Base-by-base conservation (phyloP, 2,113 vertebrate species). In the Copsychus sechellarum region DNA sequence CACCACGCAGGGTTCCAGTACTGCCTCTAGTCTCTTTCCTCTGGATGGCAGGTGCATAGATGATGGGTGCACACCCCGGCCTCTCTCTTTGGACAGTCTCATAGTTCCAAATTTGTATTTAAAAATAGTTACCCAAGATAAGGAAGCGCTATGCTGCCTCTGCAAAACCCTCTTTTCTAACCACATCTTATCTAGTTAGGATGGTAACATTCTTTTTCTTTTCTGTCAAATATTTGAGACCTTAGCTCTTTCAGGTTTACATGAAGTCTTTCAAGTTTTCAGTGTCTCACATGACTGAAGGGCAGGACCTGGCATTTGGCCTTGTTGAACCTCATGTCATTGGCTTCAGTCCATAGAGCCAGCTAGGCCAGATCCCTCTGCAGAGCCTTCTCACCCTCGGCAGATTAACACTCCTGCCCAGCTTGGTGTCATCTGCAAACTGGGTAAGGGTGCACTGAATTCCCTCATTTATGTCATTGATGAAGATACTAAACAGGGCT, bases 401-500 rank as follows among this genome's bases (percentile, higher is more conserved):
- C 22, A 81, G 23, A 58, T 28, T 67, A 50, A 26, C 22, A 28
- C 1, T n/a, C 33, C 36, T 26, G 13, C 33, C 23, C 28, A 45
- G 20, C 73, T 48, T 31, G 14, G 26, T 64, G 42, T 42, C 6
- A 18, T 31, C 34, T 31, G 28, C 5, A 38, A n/a, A 17, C 14
- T 43, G 38, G 19, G 8, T 38, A 26, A 53, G 23, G 38, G 5
- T 24, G 13, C 11, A n/a, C 6, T 11, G 36, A 51, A 21, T 43
- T 18, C 19, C 10, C 28, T 58, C 0, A 0, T 38, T 36, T 28
- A 66, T 36, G 28, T 22, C 3, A 38, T 8, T n/a, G 16, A n/a
- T 29, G 47, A 25, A 53, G 24, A 18, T 7, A 17, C 21, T 24
- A 18, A 81, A n/a, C 3, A 60, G 24, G 24, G 16, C 45, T 51